Base-by-base conservation (phyloP, 2,797 vertebrate genomes). In the Steatocranus sp. region DNA sequence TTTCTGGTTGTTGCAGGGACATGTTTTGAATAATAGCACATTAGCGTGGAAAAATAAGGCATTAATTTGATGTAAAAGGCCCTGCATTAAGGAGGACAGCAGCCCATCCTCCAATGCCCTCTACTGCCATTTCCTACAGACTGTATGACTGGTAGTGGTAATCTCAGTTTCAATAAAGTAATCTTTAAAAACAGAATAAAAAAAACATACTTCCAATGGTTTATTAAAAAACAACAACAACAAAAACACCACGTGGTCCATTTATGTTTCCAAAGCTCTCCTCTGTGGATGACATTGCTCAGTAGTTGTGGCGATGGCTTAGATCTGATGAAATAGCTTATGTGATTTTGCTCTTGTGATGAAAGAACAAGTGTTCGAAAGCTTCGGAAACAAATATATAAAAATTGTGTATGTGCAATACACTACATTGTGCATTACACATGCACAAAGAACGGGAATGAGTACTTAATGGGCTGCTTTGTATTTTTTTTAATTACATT, bases 401-500 rank as follows among this genome's bases (percentile, higher is more conserved):
- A 41, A 20, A 36, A 61, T 4, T 36, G 18, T 36, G 58, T 20
- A 61, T 61, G 56, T 61, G 56, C 18, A 61, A 8, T 36, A 61
- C 56, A 61, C 25, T 43, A 3, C n/a, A 43, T 27, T 58, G 15
- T 25, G 50, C 50, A 49, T 51, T 51, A 48, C 58, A 36, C n/a
- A 23, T 56, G 17, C 54, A 85, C 63, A 73, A 78, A 82, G 20
- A 81, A 82, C 11, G 7, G 5, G 58, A 49, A 54, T 11, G 78
- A 76, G 50, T 58, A 49, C 32, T 23, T 38, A 23, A 36, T 78
- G 32, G 49, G 12, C 76, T 77, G 18, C 27, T 53, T 49, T 75
- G 58, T 74, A 82, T 78, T 83, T 34, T 61, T 15, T 78, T 83
- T 17, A 79, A 86, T 82, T 84, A 20, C 78, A 88, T 85, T 54